Evolutionary conservation across 1,140 invertebrate genomes (phyloP).

Genomic region (Telenomus remus): DNA sequence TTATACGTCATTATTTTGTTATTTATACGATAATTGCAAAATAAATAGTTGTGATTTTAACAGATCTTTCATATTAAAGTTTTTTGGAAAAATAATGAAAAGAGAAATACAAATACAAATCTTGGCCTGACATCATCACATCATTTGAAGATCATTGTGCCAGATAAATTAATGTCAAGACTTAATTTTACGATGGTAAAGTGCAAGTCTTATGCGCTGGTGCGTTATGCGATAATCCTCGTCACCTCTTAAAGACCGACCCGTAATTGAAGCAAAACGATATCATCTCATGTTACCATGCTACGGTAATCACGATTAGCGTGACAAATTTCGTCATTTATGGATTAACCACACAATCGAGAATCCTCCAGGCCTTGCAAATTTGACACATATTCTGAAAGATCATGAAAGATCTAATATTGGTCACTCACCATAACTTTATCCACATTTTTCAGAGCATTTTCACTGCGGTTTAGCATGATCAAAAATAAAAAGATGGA

Average conservation of each 20-base stretch:
- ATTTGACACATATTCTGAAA: constrained; percentile 37
- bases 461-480: no score
- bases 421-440: no score
- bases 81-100: no score
- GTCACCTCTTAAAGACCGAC: constrained; percentile 19
- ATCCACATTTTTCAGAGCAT: no score
- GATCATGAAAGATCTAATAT: no score
- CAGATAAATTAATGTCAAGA: constrained; percentile 69
- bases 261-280: constrained; percentile 45
- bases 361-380: constrained; percentile 27
- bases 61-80: no score
- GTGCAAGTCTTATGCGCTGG: constrained; percentile 24
- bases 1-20: no score
- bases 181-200: constrained; percentile 55
- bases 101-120: no score
- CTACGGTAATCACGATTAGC: constrained; percentile 47
- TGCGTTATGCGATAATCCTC: constrained; percentile 56
- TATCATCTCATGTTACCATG: constrained; percentile 43
- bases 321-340: constrained; percentile 48
- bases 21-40: no score
- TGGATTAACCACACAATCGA: constrained; percentile 3
- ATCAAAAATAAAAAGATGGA: no score
- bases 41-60: no score
- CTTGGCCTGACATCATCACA: no score
- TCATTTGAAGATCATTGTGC: constrained; percentile 65